Evolutionary conservation across 2,888 invertebrate species (phyloP).

Genomic region (Litoditis marina): DNA sequence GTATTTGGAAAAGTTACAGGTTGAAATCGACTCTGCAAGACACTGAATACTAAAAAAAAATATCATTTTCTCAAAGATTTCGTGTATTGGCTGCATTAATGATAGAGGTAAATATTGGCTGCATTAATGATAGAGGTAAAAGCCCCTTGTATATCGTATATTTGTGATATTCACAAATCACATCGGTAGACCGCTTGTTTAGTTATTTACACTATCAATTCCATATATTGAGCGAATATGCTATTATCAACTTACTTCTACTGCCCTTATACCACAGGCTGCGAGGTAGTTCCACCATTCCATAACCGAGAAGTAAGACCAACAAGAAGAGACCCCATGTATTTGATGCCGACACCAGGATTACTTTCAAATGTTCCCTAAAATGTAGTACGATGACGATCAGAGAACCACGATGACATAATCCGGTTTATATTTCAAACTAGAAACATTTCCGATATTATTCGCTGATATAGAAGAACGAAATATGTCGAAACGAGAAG

Average conservation of each 20-base stretch:
- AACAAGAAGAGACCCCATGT: slow-evolving; percentile 97
- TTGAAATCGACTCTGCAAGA: too few relatives aligned
- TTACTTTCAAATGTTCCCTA: slow-evolving; percentile 87
- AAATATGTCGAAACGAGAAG: neutral
- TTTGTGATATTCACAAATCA: too few relatives aligned
- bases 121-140: neutral
- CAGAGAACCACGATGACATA: too few relatives aligned
- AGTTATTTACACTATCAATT: slow-evolving; percentile 56
- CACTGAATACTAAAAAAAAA: too few relatives aligned
- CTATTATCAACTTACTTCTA: slow-evolving; percentile 27
- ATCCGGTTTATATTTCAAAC: too few relatives aligned
- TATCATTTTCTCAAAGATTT: too few relatives aligned
- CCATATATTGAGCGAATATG: slow-evolving; percentile 42
- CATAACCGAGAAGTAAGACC: slow-evolving; percentile 85
- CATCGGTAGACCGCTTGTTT: too few relatives aligned
- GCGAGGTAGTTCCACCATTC: slow-evolving; percentile 86
- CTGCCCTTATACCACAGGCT: slow-evolving; percentile 75
- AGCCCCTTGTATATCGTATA: too few relatives aligned
- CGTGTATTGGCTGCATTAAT: too few relatives aligned
- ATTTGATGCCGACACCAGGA: slow-evolving; percentile 95
- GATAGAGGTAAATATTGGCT: slow-evolving; percentile 4
- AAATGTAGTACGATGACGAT: too few relatives aligned
- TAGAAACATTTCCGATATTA: too few relatives aligned
- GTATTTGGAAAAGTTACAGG: too few relatives aligned
- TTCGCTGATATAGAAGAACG: slow-evolving; percentile 37